phyloP scores from a whole-genome alignment of 2,888 invertebrate genomes.

The Microctonus brassicae region DNA sequence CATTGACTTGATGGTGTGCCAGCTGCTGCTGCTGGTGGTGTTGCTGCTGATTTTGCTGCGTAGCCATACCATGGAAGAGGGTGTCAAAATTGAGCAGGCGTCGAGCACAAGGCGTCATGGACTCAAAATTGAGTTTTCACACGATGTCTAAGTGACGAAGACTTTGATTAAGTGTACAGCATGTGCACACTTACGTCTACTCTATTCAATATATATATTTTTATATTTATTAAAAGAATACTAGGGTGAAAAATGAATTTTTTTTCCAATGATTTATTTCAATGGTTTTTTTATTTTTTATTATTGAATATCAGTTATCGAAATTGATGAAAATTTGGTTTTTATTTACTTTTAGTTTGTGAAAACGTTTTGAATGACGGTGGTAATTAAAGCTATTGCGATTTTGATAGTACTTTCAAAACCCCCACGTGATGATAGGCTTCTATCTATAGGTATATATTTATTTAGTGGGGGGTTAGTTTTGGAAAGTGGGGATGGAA shows the following conservation, averaged over 20 bases:
- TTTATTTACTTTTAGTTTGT: neutral
- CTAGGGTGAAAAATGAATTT: neutral
- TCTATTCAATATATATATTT: neutral
- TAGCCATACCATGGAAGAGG: conserved; percentile 50
- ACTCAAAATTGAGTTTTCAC: conserved; percentile 68
- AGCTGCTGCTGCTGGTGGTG: conserved; percentile 40
- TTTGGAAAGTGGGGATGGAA: conserved; percentile 24
- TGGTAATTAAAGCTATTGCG: conserved; percentile 61
- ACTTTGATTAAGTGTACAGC: conserved; percentile 65
- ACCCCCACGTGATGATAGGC: no score
- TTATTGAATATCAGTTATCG: no score
- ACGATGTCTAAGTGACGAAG: conserved; percentile 63
- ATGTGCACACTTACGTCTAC: conserved; percentile 39
- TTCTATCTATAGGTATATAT: conserved; percentile 2
- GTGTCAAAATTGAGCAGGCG: conserved; percentile 66
- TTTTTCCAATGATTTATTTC: neutral
- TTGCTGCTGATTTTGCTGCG: conserved; percentile 32
- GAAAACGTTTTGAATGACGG: neutral
- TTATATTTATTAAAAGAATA: no score
- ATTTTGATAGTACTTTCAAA: conserved; percentile 59
- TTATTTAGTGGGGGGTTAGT: neutral
- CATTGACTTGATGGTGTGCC: conserved; percentile 35
- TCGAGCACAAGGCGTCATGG: conserved; percentile 31
- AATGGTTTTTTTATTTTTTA: no score
- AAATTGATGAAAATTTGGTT: neutral